Percentiles rank a stretch among this genome's conserved stretches.
These are phyloP conservation scores for Tetranychus urticae DNA, from an alignment of 1,140 invertebrate genomes.

Conservation along the genomic window DNA sequence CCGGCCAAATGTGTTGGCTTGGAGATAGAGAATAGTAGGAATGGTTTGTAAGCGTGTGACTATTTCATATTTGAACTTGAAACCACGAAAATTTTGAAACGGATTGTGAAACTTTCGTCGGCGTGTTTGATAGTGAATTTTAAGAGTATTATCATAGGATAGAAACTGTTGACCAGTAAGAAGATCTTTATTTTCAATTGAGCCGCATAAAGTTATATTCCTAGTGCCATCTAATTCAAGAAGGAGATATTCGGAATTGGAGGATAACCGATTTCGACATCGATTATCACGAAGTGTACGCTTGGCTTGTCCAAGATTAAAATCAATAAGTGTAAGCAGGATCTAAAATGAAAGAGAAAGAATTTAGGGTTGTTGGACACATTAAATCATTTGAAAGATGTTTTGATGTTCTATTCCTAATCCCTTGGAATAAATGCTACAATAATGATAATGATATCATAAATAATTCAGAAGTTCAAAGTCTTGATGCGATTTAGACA, in stretches of 20 bases:
- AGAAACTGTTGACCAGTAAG: conserved; percentile 6
- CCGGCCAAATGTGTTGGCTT: neutral
- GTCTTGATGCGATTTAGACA: too few species aligned
- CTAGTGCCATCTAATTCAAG: conserved; percentile 1
- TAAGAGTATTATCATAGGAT: neutral
- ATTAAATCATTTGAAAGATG: too few species aligned
- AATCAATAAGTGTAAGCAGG: conserved; percentile 35
- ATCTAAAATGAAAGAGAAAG: neutral
- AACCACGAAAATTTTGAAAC: neutral
- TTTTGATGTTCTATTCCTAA: neutral
- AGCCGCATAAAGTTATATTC: conserved; percentile 5
- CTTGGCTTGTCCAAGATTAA: conserved; percentile 21
- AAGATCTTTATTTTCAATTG: neutral
- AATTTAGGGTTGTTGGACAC: neutral
- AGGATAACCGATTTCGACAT: neutral
- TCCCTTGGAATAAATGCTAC: neutral
- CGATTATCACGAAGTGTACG: neutral
- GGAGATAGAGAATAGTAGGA: conserved; percentile 2
- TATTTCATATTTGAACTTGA: neutral
- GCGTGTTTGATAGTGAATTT: conserved; percentile 4
- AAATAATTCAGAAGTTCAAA: too few species aligned
- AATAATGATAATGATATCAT: too few species aligned
- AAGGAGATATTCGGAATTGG: neutral
- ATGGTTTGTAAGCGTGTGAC: neutral
- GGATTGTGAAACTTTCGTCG: conserved; percentile 5